phyloP scores from a whole-genome alignment of 2,797 vertebrate genomes.

The Liparis tanakae region DNA sequence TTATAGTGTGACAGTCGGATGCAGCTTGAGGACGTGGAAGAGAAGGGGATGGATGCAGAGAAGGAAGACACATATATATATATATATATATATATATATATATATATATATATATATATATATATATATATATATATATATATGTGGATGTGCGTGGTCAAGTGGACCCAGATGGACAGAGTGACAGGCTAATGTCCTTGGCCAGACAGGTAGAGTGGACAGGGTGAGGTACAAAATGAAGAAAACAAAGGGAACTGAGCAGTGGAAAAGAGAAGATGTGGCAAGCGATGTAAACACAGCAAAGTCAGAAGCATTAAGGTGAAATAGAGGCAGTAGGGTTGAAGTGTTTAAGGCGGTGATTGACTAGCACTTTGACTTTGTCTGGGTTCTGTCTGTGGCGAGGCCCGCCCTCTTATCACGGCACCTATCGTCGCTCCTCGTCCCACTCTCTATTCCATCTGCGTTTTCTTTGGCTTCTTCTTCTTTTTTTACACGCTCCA shows the following conservation, averaged over 20 bases:
- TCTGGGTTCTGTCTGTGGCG: constrained; percentile 4
- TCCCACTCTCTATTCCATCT: constrained; percentile 23
- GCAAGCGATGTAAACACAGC: not conserved
- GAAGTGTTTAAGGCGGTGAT: constrained; percentile 5
- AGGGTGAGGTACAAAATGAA: not conserved
- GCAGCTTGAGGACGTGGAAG: constrained; percentile 8
- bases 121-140: constrained; percentile 10
- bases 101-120: constrained; percentile 3
- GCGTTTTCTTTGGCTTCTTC: constrained; percentile 21
- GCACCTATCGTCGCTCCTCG: constrained; percentile 25
- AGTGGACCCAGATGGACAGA: not conserved
- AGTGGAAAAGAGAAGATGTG: not conserved
- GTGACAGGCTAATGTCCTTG: not conserved
- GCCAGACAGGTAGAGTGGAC: not conserved
- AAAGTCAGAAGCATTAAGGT: not conserved
- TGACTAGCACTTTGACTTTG: constrained; percentile 24
- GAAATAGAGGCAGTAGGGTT: constrained; percentile 5
- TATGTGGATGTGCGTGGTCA: not conserved
- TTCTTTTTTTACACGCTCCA: constrained; percentile 28
- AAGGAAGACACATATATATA: not conserved
- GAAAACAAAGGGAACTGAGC: not conserved
- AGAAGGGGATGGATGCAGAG: not conserved
- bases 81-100: not conserved
- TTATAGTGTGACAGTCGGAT: constrained; percentile 33
- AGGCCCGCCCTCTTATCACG: constrained; percentile 22